These are phyloP conservation scores for Brachylomia viminalis DNA, from an alignment of 2,888 invertebrate species.

Conservation along the genomic window DNA sequence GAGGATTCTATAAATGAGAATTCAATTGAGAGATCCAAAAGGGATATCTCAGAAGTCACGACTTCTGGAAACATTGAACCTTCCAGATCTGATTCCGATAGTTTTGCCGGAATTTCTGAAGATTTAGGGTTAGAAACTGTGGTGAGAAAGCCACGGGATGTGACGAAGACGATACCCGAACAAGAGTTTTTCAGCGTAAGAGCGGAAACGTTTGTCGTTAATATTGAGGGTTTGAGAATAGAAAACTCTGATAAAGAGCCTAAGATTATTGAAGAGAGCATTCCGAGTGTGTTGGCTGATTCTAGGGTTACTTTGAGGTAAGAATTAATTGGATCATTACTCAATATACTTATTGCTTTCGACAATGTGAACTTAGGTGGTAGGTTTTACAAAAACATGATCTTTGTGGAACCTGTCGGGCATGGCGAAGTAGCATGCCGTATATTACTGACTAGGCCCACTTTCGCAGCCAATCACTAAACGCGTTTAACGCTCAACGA, in stretches of 20 bases:
- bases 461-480: no score
- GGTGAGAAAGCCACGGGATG: conserved; percentile 61
- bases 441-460: no score
- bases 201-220: conserved; percentile 66
- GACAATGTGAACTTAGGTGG: no score
- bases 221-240: conserved; percentile 90
- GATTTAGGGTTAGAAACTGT: conserved; percentile 10
- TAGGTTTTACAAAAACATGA: no score
- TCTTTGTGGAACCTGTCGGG: no score
- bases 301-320: conserved; percentile 89
- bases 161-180: conserved; percentile 43
- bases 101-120: not conserved
- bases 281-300: conserved; percentile 93
- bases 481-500: no score
- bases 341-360: no score
- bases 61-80: not conserved
- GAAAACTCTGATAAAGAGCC: conserved; percentile 91
- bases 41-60: conserved; percentile 8
- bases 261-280: conserved; percentile 89
- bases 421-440: no score
- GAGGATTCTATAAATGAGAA: conserved; percentile 41
- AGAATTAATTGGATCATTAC: conserved; percentile 26
- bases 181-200: conserved; percentile 72
- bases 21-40: conserved; percentile 37
- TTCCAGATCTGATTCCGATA: not conserved